Percentiles rank a stretch among this genome's conserved stretches.
phyloP scores from a whole-genome alignment of 2,888 invertebrate species.

The Ceriagrion tenellum region DNA sequence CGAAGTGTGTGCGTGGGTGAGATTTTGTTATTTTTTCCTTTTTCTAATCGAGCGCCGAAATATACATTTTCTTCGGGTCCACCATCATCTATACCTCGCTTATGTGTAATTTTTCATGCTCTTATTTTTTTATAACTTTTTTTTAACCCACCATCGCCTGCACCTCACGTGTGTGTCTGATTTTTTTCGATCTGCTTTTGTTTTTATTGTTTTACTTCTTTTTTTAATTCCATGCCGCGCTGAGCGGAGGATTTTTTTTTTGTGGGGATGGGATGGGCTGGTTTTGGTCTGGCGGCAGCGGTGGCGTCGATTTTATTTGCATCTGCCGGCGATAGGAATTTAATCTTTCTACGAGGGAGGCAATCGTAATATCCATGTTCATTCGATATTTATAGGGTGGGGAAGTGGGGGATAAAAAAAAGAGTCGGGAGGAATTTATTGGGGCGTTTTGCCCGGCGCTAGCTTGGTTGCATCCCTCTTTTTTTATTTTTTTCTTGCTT shows the following conservation, averaged over 20 bases:
- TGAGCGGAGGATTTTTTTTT: neutral
- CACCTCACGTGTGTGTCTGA: too few relatives aligned
- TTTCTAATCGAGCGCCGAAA: too few relatives aligned
- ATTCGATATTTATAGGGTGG: conserved; percentile 31
- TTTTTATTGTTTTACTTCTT: neutral
- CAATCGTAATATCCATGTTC: conserved; percentile 36
- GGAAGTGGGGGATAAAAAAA: neutral
- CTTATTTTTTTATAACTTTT: too few relatives aligned
- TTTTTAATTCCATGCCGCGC: neutral
- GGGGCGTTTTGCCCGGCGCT: conserved; percentile 15
- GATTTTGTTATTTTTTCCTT: too few relatives aligned
- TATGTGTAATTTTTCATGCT: too few relatives aligned
- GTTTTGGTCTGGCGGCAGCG: neutral
- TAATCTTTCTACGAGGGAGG: conserved; percentile 28
- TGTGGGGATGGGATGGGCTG: neutral
- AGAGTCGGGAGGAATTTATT: neutral
- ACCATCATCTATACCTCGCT: too few relatives aligned
- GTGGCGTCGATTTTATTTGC: conserved; percentile 17
- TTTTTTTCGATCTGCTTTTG: neutral
- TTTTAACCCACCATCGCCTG: too few relatives aligned
- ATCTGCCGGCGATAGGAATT: conserved; percentile 39
- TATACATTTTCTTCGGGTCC: too few relatives aligned
- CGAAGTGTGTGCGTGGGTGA: too few relatives aligned
- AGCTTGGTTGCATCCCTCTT: too few relatives aligned
- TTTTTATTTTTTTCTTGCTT: neutral